Evolutionary conservation across 1,140 invertebrate species (phyloP).

Genomic region (Daktulosphaira vitifoliae): DNA sequence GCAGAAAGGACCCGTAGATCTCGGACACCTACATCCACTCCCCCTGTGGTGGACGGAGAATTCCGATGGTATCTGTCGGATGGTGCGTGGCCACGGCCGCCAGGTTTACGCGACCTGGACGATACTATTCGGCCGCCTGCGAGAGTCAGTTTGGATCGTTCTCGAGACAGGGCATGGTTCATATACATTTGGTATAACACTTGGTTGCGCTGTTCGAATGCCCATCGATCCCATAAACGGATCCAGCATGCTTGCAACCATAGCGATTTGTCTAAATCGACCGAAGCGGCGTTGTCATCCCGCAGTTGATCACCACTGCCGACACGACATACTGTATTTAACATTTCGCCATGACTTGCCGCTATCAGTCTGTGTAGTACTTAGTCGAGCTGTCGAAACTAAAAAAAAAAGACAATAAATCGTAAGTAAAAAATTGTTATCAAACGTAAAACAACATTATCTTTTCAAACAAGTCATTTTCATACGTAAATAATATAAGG

Average conservation of each 20-base stretch:
- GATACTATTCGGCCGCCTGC: slow-evolving; percentile 16
- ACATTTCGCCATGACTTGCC: too few relatives aligned
- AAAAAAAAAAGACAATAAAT: too few relatives aligned
- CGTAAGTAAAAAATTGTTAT: too few relatives aligned
- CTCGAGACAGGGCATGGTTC: slow-evolving; percentile 22
- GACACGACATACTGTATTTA: too few relatives aligned
- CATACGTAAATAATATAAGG: too few relatives aligned
- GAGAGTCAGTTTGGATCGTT: slow-evolving; percentile 21
- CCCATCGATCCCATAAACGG: slow-evolving; percentile 21
- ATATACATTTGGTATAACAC: slow-evolving; percentile 28
- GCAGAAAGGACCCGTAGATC: background rate
- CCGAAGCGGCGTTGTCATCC: background rate
- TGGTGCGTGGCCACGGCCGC: background rate
- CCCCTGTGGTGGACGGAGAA: too few relatives aligned
- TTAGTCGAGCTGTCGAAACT: too few relatives aligned
- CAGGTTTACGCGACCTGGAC: slow-evolving; percentile 1
- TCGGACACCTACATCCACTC: background rate
- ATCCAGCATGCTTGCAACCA: slow-evolving; percentile 22
- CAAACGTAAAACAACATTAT: too few relatives aligned
- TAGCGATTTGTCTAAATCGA: background rate
- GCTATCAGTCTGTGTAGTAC: too few relatives aligned
- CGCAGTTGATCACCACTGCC: too few relatives aligned
- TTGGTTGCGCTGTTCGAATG: slow-evolving; percentile 23
- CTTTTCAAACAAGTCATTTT: too few relatives aligned
- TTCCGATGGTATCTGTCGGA: too few relatives aligned